Base-by-base conservation (phyloP, 2,888 invertebrate genomes). In the Acleris sparsana region DNA sequence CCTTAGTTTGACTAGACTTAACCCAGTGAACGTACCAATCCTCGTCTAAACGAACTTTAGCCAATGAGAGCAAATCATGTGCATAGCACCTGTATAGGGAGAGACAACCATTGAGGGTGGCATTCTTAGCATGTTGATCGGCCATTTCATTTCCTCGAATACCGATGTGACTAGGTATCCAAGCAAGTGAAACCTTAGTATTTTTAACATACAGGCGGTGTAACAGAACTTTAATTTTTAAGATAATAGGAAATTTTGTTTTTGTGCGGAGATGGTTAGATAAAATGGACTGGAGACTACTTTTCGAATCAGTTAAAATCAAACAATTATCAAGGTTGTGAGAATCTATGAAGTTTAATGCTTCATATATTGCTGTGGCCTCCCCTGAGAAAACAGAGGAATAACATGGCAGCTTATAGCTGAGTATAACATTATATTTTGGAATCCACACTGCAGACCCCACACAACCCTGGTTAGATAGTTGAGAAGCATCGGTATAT, bases 361-460 rank as follows among this genome's bases (percentile, higher is more conserved):
- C 46, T 46, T 46, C 46, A 46, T 46, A 46, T 4, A 46, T 46
- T 46, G 46, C 46, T 17, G 46, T 17, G n/a, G 46, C 46, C 17
- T 46, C 46, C 17, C 46, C 51, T 3, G 51, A 22, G 11, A 51
- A 51, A 11, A 51, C 22, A 22, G 51, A 51, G 17, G 51, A 20
- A 13, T 22, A 51, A 16, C 22, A 22, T 13, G 51, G 51, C 22
- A 51, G 13, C 17, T 51, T 51, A 22, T 22, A 51, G 13, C 13
- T 51, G 11, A 51, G 22, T 5, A 51, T 51, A 51, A 51, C 51
- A 17, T 51, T 51, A 51, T 13, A 11, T 51, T 22, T 51, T 13
- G 51, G 51, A 13, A 51, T 51, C 51, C 51, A 53, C 53, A 39
- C 39, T 33, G 51, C 51, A 13, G 51, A 51, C 51, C 22, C 51